phyloP scores from a whole-genome alignment of 2,797 vertebrate species.

The Cygnus olor region DNA sequence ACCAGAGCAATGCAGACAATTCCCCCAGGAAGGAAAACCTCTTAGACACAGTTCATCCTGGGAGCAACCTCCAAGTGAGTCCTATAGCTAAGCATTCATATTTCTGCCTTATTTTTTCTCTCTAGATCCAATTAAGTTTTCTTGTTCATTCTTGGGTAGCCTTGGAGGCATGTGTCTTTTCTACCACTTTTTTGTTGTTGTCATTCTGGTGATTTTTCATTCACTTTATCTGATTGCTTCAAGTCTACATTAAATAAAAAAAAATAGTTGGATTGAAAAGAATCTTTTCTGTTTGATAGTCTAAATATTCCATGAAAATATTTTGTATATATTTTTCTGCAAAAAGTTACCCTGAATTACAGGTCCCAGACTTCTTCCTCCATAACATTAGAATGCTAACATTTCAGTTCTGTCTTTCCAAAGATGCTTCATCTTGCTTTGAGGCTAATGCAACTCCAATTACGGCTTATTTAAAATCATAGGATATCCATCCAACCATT shows the following conservation, averaged over 20 bases:
- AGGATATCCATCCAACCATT: not conserved
- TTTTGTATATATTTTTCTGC: not conserved
- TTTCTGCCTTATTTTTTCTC: not conserved
- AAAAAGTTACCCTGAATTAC: not conserved
- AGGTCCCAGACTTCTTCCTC: not conserved
- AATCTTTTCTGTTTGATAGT: not conserved
- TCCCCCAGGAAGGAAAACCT: not conserved
- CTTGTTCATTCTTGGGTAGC: not conserved
- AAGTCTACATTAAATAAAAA: not conserved
- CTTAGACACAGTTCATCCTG: not conserved
- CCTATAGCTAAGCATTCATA: not conserved
- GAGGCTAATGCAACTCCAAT: not conserved
- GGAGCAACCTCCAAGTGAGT: not conserved
- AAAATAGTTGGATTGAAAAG: not conserved
- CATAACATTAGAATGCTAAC: not conserved
- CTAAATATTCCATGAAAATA: not conserved
- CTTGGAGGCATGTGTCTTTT: not conserved
- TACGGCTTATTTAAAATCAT: slow-evolving; percentile 3
- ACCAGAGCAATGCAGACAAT: not conserved
- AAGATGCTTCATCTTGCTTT: not conserved
- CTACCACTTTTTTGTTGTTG: not conserved
- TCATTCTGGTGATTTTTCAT: not conserved
- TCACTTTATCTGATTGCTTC: not conserved
- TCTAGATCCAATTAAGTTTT: not conserved
- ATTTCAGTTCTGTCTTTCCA: not conserved